Base-by-base conservation (phyloP, 2,888 invertebrate genomes). In the Rhabditophanes sp. region DNA sequence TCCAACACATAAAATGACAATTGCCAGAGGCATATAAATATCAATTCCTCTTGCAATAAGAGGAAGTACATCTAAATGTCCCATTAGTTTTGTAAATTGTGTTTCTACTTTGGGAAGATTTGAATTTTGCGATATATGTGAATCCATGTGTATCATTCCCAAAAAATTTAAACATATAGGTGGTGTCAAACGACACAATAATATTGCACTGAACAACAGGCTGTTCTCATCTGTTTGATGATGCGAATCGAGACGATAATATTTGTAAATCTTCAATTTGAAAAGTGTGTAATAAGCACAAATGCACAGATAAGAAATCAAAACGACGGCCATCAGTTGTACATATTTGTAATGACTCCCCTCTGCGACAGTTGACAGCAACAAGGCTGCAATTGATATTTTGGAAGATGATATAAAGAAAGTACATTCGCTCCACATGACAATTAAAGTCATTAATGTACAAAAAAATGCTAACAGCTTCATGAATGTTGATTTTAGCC, bases 191-290 rank as follows among this genome's bases (percentile, higher is more conserved):
- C 96, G 78, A 65, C 90, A 93, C 23, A 63, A 46, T 14, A 62
- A 74, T 93, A 93, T 90, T 36, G 96, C 96, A 51, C 85, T 84
- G 72, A 99, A 90, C 63, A 99, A 84, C 42, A 99, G 76, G 66
- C 87, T 88, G 72, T 96, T 88, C 65, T 93, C 93, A 66, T 93
- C 88, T 5, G 96, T 99, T 70, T 87, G 85, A 67, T 96, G 93
- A 66, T 90, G 81, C 0, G 88, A 82, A 3, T 93, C 90, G 50
- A 99, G 70, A 66, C 93, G 90, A 71, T 93, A 96, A 49, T 90
- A 76, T 71, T 93, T 93, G 27, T 96, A 75, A 19, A 99, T 77
- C 33, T 85, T 76, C 53, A 99, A 84, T 69, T 88, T 84, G 54
- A 99, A 78, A 24, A 99, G 82, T 0, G 93, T 96, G 16, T 85